phyloP scores from a whole-genome alignment of 2,888 invertebrate genomes.

The Podotricha telesiphe region DNA sequence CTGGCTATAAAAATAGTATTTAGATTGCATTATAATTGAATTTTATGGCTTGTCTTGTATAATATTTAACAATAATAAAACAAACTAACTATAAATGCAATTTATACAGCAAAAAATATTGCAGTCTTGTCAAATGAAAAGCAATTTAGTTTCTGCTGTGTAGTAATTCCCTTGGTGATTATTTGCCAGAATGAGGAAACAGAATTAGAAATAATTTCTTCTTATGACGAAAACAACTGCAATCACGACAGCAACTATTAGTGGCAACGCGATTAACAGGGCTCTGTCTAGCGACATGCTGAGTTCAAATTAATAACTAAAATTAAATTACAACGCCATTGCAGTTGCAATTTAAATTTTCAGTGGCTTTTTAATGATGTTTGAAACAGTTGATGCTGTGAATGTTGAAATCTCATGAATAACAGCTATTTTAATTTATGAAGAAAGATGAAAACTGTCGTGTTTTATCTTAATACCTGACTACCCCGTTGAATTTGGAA shows the following conservation, averaged over 20 bases:
- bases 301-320: conserved; percentile 40
- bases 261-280: conserved; percentile 47
- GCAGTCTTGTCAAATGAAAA: conserved; percentile 38
- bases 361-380: conserved; percentile 15
- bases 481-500: no score
- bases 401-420: conserved; percentile 1
- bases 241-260: conserved; percentile 47
- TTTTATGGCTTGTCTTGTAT: background rate
- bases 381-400: background rate
- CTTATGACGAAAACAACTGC: conserved; percentile 47
- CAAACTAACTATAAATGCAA: background rate
- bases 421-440: no score
- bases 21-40: no score
- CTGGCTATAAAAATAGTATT: no score
- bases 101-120: conserved; percentile 10
- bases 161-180: conserved; percentile 41
- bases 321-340: conserved; percentile 33
- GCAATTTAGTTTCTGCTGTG: conserved; percentile 42
- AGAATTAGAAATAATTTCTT: conserved; percentile 47
- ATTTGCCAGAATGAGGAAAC: conserved; percentile 41
- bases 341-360: conserved; percentile 13
- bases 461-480: no score
- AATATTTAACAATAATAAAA: background rate
- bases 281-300: conserved; percentile 46
- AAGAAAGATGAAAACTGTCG: no score